Evolutionary conservation across 2,113 vertebrate genomes (phyloP).

Genomic region (Lipophrys pholis): DNA sequence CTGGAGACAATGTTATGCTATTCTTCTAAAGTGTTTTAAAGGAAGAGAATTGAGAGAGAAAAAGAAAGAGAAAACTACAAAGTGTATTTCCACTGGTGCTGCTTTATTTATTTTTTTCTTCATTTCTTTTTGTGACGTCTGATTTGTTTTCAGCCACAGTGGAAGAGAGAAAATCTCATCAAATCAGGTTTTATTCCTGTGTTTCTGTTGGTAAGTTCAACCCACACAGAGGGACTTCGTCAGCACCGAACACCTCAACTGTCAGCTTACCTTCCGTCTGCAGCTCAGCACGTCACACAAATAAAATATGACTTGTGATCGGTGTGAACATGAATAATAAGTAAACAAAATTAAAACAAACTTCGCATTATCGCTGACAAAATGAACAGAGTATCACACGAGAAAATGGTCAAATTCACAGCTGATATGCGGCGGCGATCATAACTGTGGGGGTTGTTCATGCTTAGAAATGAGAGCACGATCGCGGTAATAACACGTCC

Average conservation of each 20-base stretch:
- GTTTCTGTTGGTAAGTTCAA: constrained; percentile 11
- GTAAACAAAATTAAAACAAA: constrained; percentile 16
- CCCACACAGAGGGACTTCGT: constrained; percentile 12
- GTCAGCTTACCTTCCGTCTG: constrained; percentile 31
- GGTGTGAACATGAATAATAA: constrained; percentile 28
- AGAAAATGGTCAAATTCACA: constrained; percentile 39
- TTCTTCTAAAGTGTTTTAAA: neutral
- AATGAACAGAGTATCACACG: neutral
- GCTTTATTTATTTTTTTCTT: no score
- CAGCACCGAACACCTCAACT: constrained; percentile 33
- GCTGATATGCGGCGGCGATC: constrained; percentile 15
- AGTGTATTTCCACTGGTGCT: neutral
- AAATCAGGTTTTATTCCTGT: constrained; percentile 10
- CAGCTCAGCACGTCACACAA: constrained; percentile 47
- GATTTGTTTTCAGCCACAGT: neutral
- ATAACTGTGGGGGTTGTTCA: constrained; percentile 8
- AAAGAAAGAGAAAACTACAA: no score
- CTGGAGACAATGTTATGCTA: neutral
- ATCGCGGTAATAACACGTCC: constrained; percentile 39
- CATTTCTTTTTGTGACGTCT: neutral
- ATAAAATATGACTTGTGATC: constrained; percentile 31
- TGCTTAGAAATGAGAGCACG: constrained; percentile 38
- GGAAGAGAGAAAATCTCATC: neutral
- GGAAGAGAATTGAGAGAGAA: neutral
- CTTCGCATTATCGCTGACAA: constrained; percentile 21